Percentiles rank a stretch among this genome's conserved stretches.
Evolutionary conservation across 2,888 invertebrate genomes (phyloP).

Genomic region (Rhagium mordax): DNA sequence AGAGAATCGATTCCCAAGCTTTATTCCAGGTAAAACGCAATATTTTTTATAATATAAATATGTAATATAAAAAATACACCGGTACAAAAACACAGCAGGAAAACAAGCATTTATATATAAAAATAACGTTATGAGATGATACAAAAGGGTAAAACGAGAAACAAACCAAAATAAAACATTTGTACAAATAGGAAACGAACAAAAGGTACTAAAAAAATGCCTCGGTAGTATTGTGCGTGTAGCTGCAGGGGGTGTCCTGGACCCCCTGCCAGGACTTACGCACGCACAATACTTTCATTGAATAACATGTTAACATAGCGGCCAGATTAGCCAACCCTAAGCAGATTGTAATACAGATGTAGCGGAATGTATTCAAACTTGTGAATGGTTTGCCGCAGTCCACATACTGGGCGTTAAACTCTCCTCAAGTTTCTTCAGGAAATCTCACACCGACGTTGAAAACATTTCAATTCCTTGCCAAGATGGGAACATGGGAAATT

Average conservation of each 20-base stretch:
- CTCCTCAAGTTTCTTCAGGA: slow-evolving; percentile 52
- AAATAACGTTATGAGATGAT: slow-evolving; percentile 36
- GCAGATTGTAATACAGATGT: slow-evolving; percentile 63
- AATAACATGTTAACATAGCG: slow-evolving; percentile 50
- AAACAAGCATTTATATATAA: slow-evolving; percentile 28
- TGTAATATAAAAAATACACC: neutral
- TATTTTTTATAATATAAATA: neutral
- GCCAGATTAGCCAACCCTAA: slow-evolving; percentile 59
- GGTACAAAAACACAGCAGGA: slow-evolving; percentile 28
- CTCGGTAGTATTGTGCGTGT: slow-evolving; percentile 61
- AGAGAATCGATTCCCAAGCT: too few species aligned
- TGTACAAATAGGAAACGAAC: slow-evolving; percentile 58
- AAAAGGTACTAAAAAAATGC: slow-evolving; percentile 59
- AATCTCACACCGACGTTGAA: slow-evolving; percentile 46
- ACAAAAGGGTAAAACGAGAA: slow-evolving; percentile 54
- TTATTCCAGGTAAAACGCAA: too few species aligned
- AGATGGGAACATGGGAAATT: slow-evolving; percentile 24
- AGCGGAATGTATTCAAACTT: slow-evolving; percentile 59
- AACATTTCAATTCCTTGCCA: neutral
- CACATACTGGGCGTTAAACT: slow-evolving; percentile 53
- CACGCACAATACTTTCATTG: slow-evolving; percentile 60
- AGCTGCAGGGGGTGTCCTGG: slow-evolving; percentile 61
- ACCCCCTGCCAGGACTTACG: slow-evolving; percentile 59
- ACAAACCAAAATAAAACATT: slow-evolving; percentile 58
- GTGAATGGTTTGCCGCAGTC: slow-evolving; percentile 54